These are phyloP conservation scores for Bergia sp. DNA, from an alignment of 92 coral and sea anemone genomes.

Conservation along the genomic window DNA sequence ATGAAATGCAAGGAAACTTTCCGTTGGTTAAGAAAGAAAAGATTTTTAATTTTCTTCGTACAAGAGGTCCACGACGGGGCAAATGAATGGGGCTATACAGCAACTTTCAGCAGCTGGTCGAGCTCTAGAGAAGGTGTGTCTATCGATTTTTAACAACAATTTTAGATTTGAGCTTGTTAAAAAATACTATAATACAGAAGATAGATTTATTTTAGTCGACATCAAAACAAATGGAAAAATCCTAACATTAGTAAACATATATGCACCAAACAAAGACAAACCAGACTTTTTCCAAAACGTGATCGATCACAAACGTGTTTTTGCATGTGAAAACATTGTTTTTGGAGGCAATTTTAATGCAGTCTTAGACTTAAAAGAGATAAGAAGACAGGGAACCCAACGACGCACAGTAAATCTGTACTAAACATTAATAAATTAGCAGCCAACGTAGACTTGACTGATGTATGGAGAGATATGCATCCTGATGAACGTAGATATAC, in stretches of 20 bases:
- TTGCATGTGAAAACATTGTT: neutral
- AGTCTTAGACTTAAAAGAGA: neutral
- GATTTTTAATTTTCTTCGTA: constrained; percentile 28
- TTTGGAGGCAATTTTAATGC: neutral
- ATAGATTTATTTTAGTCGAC: constrained; percentile 16
- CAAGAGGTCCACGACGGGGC: constrained; percentile 49
- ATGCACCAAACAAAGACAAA: constrained; percentile 13
- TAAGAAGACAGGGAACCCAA: too few species aligned
- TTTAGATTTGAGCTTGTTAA: constrained; percentile 35
- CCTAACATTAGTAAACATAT: constrained; percentile 31
- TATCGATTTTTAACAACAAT: neutral
- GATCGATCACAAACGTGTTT: too few species aligned
- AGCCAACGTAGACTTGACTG: neutral
- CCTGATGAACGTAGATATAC: constrained; percentile 1
- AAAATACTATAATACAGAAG: constrained; percentile 38
- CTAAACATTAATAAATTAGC: neutral
- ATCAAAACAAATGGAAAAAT: constrained; percentile 36
- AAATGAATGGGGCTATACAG: constrained; percentile 46
- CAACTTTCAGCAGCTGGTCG: constrained; percentile 41
- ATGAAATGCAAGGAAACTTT: constrained; percentile 45
- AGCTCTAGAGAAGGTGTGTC: constrained; percentile 36
- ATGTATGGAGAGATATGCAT: constrained; percentile 1
- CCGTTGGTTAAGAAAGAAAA: constrained; percentile 14
- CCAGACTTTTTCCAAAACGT: too few species aligned
- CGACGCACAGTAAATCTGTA: too few species aligned